phyloP scores from a whole-genome alignment of 2,888 invertebrate genomes.

The Ecliptopera silaceata region DNA sequence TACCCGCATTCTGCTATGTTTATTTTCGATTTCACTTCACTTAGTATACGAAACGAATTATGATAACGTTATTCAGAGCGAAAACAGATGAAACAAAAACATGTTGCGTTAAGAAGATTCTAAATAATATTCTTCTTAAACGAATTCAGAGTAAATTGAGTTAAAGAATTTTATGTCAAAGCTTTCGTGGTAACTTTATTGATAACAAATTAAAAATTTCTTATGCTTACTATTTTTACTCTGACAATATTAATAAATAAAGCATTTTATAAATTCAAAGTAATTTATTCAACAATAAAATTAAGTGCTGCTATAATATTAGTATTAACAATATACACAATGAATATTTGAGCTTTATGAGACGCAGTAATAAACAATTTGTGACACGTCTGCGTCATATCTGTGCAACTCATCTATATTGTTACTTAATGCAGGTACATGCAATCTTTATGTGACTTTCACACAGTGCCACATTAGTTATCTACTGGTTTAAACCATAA shows the following conservation, averaged over 20 bases:
- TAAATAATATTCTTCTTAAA: slow-evolving; percentile 9
- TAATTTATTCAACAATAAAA: too few relatives aligned
- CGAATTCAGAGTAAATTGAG: not conserved
- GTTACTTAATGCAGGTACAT: not conserved
- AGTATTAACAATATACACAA: too few relatives aligned
- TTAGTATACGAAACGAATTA: slow-evolving; percentile 50
- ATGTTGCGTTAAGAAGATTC: slow-evolving; percentile 25
- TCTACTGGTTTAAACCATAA: not conserved
- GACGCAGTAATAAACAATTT: too few relatives aligned
- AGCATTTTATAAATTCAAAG: too few relatives aligned
- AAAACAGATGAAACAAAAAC: slow-evolving; percentile 48
- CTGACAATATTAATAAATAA: too few relatives aligned
- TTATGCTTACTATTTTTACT: too few relatives aligned
- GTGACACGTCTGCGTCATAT: not conserved
- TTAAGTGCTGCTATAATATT: too few relatives aligned
- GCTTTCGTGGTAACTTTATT: not conserved
- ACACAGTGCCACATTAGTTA: not conserved
- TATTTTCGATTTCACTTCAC: slow-evolving; percentile 70
- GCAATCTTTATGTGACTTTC: slow-evolving; percentile 15
- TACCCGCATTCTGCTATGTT: slow-evolving; percentile 63
- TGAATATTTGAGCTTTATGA: too few relatives aligned
- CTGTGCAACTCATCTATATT: not conserved
- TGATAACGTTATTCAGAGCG: slow-evolving; percentile 49
- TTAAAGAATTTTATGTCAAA: not conserved
- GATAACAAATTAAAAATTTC: not conserved